Evolutionary conservation across 1,140 invertebrate genomes (phyloP), one percentile per base, ranked within the genome.

Genomic region (Neotoxoptera formosana): DNA sequence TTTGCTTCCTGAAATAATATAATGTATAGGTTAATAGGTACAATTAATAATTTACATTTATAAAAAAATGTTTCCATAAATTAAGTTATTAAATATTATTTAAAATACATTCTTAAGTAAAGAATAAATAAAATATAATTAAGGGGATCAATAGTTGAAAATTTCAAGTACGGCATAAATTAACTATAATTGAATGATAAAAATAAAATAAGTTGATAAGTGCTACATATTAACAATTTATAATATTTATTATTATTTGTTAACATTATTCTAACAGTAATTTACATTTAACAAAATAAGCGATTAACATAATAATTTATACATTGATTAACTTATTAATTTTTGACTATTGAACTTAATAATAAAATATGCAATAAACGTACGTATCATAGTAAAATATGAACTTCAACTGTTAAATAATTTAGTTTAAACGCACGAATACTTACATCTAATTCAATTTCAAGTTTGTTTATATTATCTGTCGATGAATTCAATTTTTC

Each of bases 401-500:
- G n/a, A 76, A 14, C 17, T 76, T 76, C 30, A 76, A 76, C 14
- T 76, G 60, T n/a, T 17, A 76, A 34, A 76, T 76, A n/a, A 76
- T 76, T 67, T n/a, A 67, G 60, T 67, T 67, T 76, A 76, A n/a
- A n/a, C n/a, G 30, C 4, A 76, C 30, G 36, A 30, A 14, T 67
- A 97, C 97, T 98, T 96, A 99, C 98, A 96, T 99, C 98, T 93
- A 99, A 96, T 95, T 99, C 98, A 94, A 98, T 96, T 96, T 99
- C 99, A 94, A 99, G 96, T 95, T 97, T 98, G 95, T 99, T 99
- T 95, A 99, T 99, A 95, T 99, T 98, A 95, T 99, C 98, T 53
- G 98, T 99, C 51, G 98, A 98, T 94, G 97, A 98, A 95, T 99
- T 99, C 94, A 99, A 95, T 95, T 98, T 98, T 95, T 99, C 99